phyloP scores from a whole-genome alignment of 1,140 invertebrate species.

The Heliconius congener region DNA sequence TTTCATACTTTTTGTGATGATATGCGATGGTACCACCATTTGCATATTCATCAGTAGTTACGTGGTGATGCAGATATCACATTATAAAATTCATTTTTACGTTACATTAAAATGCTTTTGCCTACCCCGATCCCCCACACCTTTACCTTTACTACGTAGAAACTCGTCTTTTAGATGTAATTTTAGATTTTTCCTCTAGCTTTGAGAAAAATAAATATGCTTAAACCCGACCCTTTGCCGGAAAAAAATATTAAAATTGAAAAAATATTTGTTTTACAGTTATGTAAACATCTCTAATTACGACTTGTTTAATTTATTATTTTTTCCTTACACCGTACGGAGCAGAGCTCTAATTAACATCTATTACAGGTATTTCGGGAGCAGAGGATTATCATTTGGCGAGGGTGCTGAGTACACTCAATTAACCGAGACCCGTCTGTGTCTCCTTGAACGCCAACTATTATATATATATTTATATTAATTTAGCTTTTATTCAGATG shows the following conservation, averaged over 20 bases:
- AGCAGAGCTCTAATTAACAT: conserved; percentile 75
- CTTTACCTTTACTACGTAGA: background rate
- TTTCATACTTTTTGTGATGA: conserved; percentile 57
- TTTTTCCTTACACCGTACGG: conserved; percentile 70
- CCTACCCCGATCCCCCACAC: background rate
- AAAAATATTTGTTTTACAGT: conserved; percentile 79
- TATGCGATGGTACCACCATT: conserved; percentile 31
- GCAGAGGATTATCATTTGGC: conserved; percentile 73
- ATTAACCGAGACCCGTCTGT: conserved; percentile 64
- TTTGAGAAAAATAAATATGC: conserved; percentile 76
- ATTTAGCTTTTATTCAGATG: background rate
- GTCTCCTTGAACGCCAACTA: conserved; percentile 37
- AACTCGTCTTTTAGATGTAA: conserved; percentile 55
- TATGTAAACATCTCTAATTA: conserved; percentile 80
- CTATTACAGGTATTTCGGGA: conserved; percentile 77
- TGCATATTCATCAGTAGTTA: conserved; percentile 6
- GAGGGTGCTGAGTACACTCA: conserved; percentile 75
- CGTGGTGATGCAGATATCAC: background rate
- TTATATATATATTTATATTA: background rate
- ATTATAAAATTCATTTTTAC: background rate
- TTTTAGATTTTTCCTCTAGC: conserved; percentile 65
- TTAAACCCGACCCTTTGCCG: conserved; percentile 69
- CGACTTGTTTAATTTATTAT: conserved; percentile 77
- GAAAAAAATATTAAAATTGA: conserved; percentile 77
- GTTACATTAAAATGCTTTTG: background rate